These are phyloP conservation scores for Diachrysia chrysitis DNA, from an alignment of 2,888 invertebrate species.

Conservation along the genomic window DNA sequence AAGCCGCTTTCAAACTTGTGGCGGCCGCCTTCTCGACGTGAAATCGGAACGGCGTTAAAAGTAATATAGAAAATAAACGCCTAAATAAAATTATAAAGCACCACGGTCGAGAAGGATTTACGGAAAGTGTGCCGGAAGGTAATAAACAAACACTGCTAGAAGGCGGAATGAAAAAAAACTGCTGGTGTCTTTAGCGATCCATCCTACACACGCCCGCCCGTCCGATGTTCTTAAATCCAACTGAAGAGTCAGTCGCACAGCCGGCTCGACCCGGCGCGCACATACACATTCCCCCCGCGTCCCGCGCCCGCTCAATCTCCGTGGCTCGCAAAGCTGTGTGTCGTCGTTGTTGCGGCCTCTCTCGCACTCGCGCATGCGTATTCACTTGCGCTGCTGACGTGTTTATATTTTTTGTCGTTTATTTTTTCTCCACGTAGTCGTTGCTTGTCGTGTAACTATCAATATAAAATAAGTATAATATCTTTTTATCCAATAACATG, in stretches of 20 bases:
- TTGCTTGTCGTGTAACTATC: slow-evolving; percentile 53
- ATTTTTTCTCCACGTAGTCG: slow-evolving; percentile 70
- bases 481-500: slow-evolving; percentile 33
- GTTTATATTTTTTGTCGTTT: slow-evolving; percentile 85
- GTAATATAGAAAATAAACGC: slow-evolving; percentile 79
- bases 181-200: slow-evolving; percentile 89
- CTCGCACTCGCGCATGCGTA: slow-evolving; percentile 82
- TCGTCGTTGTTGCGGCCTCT: slow-evolving; percentile 79
- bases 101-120: slow-evolving; percentile 87
- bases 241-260: slow-evolving; percentile 75
- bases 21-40: slow-evolving; percentile 87
- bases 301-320: slow-evolving; percentile 65
- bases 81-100: slow-evolving; percentile 81
- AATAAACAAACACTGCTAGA: slow-evolving; percentile 88
- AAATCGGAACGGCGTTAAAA: slow-evolving; percentile 86
- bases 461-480: slow-evolving; percentile 35
- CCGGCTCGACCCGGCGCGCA: slow-evolving; percentile 74
- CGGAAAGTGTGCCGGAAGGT: slow-evolving; percentile 85
- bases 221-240: slow-evolving; percentile 89
- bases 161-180: slow-evolving; percentile 90
- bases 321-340: slow-evolving; percentile 62
- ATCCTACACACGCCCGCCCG: slow-evolving; percentile 89
- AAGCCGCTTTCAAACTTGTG: slow-evolving; percentile 89
- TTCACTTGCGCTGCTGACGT: slow-evolving; percentile 86
- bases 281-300: slow-evolving; percentile 63